Base-by-base conservation (phyloP, 2,888 invertebrate species). In the Mallateleia sp. region DNA sequence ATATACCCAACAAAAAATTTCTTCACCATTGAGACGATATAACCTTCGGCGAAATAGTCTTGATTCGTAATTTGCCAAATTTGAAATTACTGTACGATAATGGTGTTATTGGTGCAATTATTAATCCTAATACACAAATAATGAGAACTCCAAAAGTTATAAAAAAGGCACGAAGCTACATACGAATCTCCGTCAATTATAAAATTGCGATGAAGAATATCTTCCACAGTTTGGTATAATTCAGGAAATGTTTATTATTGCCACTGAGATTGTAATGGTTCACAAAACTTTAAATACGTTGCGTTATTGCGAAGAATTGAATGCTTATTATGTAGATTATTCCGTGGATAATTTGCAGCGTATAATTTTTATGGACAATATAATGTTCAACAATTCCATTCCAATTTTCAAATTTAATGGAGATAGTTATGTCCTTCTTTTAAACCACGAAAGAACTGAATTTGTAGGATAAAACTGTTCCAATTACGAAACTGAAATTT, bases 11-110 rank as follows among this genome's bases (percentile, higher is more conserved):
- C 5, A 86, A 54, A 74, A 88, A 67, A 11, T 88, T 81, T 69
- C 52, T 89, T 2, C 82, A 85, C 42, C 50, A 72, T 50, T 82
- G 88, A 11, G 85, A 87, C 54, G 47, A 60, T 32, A 32, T 32
- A 6, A 32, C 32, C 32, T 32, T 6, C 8, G 32, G 32, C 32
- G 32, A 32, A 32, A 77, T 72, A 24, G 64, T 88, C 18, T 60
- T 74, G n/a, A 32, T 78, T n/a, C n/a, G 25, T 18, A 66, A 66
- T 66, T 18, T 66, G 5, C 66, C 42, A 2, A 66, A 66, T 50
- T 47, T 47, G 11, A 25, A 66, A 18, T 66, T 66, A 32, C n/a
- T 58, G 22, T 74, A 54, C 24, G 54, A 69, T 18, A 14, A 9
- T 62, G 15, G 8, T 6, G 8, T 6, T 32, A 32, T 7, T 11